Evolutionary conservation across 2,888 invertebrate species (phyloP), one percentile per base, ranked within the genome.

Genomic region (Plutella xylostella): DNA sequence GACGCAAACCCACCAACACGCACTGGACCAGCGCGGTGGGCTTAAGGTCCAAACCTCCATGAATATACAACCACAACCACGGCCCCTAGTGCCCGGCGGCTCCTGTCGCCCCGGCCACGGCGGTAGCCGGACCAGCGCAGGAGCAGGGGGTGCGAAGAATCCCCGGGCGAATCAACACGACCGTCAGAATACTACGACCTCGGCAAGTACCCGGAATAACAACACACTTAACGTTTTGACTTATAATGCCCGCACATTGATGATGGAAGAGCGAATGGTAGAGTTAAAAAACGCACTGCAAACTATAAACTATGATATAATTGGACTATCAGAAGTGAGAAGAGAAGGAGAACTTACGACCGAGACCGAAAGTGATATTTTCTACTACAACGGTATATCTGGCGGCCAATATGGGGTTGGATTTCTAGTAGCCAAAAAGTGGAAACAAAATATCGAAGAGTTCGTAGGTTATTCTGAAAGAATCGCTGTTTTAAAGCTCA

Each of bases 391-490:
- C 12, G 50, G 47, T 28, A 9, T 7, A 28, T 33, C 30, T 7
- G 15, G 28, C 9, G 45, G 48, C 5, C 35, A 22, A 18, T 31
- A 43, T 12, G 43, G 51, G n/a, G 45, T 48, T 5, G 51, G 51
- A n/a, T 51, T 51, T 18, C 12, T 49, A 14, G 43, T 51, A 1
- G 31, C 43, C 1, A 49, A 46, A 19, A 47, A 35, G 9, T 46
- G 37, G 33, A 51, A 49, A 31, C 4, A 45, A 6, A 46, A 51
- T 21, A 48, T 51, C 1, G 33, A 37, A 3, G 43, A 47, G 19
- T 48, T 51, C 20, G 33, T 28, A 11, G 42, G 45, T 4, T 48
- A 45, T 19, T 45, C 48, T 30, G 43, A 48, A 2, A 22, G 48
- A 22, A 41, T 43, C 7, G 44, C 46, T n/a, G 31, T 42, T 2